Percentiles rank a stretch among this genome's conserved stretches.
Evolutionary conservation across 2,113 vertebrate species (phyloP).

Genomic region (Gyps fulvus): DNA sequence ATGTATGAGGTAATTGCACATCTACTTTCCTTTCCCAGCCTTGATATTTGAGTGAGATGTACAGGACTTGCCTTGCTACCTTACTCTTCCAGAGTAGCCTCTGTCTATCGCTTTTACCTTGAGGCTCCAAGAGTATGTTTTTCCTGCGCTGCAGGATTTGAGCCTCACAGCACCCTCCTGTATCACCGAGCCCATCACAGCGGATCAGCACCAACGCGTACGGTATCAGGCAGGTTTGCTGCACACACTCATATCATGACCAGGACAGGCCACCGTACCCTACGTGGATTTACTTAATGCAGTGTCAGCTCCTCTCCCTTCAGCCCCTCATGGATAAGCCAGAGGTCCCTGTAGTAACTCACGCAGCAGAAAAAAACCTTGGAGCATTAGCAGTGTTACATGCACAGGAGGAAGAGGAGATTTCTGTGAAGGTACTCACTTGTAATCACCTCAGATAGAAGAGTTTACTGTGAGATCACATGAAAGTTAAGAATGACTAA

Average conservation of each 20-base stretch:
- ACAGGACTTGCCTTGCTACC: background rate
- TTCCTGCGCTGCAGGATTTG: background rate
- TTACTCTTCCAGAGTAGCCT: background rate
- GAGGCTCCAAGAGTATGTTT: background rate
- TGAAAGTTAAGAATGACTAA: background rate
- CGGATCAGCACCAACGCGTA: fast-evolving
- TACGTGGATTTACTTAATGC: too few species aligned
- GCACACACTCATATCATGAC: fast-evolving
- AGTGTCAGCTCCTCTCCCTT: too few species aligned
- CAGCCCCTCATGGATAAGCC: background rate
- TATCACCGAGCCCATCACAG: fast-evolving
- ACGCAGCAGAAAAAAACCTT: background rate
- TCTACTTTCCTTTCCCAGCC: background rate
- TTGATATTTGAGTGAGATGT: fast-evolving
- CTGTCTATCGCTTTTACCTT: background rate
- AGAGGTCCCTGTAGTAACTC: background rate
- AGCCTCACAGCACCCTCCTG: background rate
- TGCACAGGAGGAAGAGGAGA: background rate
- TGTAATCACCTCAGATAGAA: background rate
- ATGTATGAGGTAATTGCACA: background rate
- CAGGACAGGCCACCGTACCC: background rate
- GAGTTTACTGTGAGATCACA: background rate
- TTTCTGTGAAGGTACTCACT: background rate
- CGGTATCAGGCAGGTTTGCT: background rate
- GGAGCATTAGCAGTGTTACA: background rate